Conservation (phyloP, 1,140 invertebrate species). For the Eumaeus atala region DNA sequence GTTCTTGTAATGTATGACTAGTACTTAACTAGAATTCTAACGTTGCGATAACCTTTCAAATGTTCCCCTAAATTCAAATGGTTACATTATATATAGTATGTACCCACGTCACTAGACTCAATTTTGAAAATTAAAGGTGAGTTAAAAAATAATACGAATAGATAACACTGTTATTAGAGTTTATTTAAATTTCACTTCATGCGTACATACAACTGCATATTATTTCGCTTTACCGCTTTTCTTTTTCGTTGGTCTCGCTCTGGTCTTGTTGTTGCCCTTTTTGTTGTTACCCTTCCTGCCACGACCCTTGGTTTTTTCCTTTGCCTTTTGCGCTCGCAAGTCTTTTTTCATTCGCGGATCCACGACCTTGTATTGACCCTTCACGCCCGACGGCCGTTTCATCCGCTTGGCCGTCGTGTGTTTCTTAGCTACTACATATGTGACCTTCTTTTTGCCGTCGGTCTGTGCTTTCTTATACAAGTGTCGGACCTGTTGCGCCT, state of each 20-base stretch:
- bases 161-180: too few species aligned
- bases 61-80: too few species aligned
- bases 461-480: slow-evolving; percentile 94
- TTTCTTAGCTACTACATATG: slow-evolving; percentile 96
- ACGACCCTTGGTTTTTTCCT: slow-evolving; percentile 71
- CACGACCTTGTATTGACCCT: slow-evolving; percentile 95
- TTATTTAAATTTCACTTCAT: too few species aligned
- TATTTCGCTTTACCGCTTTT: slow-evolving; percentile 20
- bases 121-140: too few species aligned
- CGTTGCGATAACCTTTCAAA: too few species aligned
- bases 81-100: too few species aligned
- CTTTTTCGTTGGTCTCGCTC: slow-evolving; percentile 31
- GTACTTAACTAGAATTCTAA: too few species aligned
- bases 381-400: slow-evolving; percentile 87
- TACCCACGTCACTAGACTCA: too few species aligned
- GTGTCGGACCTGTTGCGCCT: slow-evolving; percentile 92
- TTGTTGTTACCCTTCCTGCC: slow-evolving; percentile 46
- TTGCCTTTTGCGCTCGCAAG: slow-evolving; percentile 80
- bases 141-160: too few species aligned
- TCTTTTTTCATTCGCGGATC: slow-evolving; percentile 98
- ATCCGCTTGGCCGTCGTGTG: slow-evolving; percentile 84
- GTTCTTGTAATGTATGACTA: too few species aligned
- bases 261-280: slow-evolving; percentile 35
- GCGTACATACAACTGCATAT: background rate
- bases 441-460: slow-evolving; percentile 91